Percentiles rank a stretch among this genome's conserved stretches.
These are phyloP conservation scores for Zaprionus inermis DNA, from an alignment of 1,140 invertebrate genomes.

Conservation along the genomic window DNA sequence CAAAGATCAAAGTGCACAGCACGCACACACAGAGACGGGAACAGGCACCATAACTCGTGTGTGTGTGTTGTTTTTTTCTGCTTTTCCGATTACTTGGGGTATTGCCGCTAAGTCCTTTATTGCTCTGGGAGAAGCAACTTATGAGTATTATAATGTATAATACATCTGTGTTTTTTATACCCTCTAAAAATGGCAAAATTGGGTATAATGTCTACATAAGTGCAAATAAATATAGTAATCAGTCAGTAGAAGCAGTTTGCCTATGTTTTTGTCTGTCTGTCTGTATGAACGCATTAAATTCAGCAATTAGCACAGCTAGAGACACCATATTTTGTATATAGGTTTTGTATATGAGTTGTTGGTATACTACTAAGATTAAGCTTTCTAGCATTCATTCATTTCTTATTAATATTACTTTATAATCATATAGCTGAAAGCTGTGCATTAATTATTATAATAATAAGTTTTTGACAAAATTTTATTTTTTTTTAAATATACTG, in stretches of 20 bases:
- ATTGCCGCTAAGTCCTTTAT: slow-evolving; percentile 1
- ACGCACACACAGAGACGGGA: slow-evolving; percentile 27
- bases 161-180: not conserved
- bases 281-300: not conserved
- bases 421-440: too few species aligned
- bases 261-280: too few species aligned
- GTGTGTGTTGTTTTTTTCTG: not conserved
- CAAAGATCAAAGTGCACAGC: slow-evolving; percentile 71
- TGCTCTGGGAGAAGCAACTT: not conserved
- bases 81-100: slow-evolving; percentile 16
- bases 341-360: too few species aligned
- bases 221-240: too few species aligned
- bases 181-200: not conserved
- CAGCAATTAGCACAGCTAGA: not conserved
- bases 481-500: too few species aligned
- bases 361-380: too few species aligned
- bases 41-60: slow-evolving; percentile 8
- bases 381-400: too few species aligned
- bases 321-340: not conserved
- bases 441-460: too few species aligned
- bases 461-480: too few species aligned
- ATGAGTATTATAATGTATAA: not conserved
- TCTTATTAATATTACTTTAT: too few species aligned
- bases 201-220: too few species aligned
- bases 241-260: too few species aligned